Base-by-base conservation (phyloP, 2,113 vertebrate species). In the Nematolebias whitei region DNA sequence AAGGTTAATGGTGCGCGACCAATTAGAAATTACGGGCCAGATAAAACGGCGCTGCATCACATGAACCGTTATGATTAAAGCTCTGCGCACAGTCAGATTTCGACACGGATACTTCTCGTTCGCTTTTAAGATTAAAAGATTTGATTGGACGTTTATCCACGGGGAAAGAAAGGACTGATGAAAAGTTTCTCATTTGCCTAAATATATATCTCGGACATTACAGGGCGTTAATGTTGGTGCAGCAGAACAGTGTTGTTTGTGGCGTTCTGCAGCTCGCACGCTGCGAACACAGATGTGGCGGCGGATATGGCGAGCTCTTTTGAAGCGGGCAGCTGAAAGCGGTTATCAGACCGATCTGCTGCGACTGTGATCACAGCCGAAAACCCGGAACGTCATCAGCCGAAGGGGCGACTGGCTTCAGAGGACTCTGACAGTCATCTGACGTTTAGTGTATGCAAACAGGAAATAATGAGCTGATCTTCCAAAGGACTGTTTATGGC, bases 1-100 rank as follows among this genome's bases (percentile, higher is more conserved):
- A 59, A 78, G 79, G 80, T 84, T 87, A 85, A 87, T 85, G 73
- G 68, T 58, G 79, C 70, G 73, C 82, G 71, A 77, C 80, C 77
- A 57, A 50, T 52, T 23, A 68, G 63, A 68, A 74, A 69, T 63
- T 71, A 63, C 52, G 40, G 69, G 65, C 64, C 69, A 70, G 50
- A 50, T 53, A 23, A 54, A 40, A 54, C 61, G 32, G 64, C 1
- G 24, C 69, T 29, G 59, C 65, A 29, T 67, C 77, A 60, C 39
- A 53, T 48, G 55, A 64, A 19, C 56, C 20, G 57, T 53, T 15
- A 8, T 74, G 68, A 87, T 82, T 54, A 75, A 71, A 65, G 63
- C 16, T 68, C 26, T 49, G 55, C 63, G 71, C 8, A 23, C 1
- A 2, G 18, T 26, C 55, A 22, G 11, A 26, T 48, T 82, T 50